Base-by-base conservation (phyloP, 2,113 vertebrate genomes). In the Copsychus sechellarum region DNA sequence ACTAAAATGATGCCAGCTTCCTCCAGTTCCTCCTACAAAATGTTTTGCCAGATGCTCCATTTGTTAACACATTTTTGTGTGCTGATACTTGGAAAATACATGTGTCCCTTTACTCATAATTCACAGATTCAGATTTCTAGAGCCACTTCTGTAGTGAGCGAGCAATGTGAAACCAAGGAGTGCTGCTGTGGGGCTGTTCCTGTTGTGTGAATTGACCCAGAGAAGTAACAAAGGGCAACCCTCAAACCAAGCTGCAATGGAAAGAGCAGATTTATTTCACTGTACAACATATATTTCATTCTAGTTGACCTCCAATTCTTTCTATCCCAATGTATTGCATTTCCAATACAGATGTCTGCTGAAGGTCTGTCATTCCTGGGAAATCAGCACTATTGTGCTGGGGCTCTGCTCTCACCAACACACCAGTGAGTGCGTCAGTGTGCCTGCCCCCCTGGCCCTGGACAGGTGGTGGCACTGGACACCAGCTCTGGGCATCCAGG, bases 21-120 rank as follows among this genome's bases (percentile, higher is more conserved):
- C 51, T 81, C 40, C 45, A 9, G 71, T 51, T 70, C 47, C 50
- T 95, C 74, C 90, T 85, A 72, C 81, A 79, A 90, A 86, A 26
- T 1, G 0, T 81, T 94, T 85, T 88, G 62, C 58, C 67, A 88
- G 62, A 62, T 91, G 84, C 81, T 81, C 33, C 38, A 29, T 92
- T 96, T 71, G 60, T 70, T 38, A 84, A 83, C 34, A 45, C 14
- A 9, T 71, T 66, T 78, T 65, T 86, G 36, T 66, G 51, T 84
- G 69, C 56, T 79, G 84, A 60, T 29, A 50, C 45, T 91, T 93
- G 60, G 58, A 86, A 92, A 94, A 89, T 47, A 13, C 8, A 15
- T 14, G 3, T 71, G 66, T 66, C 34, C 65, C 23, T 91, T 73
- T 84, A 33, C 26, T 92, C 26, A 8, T 25, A 53, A 23, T 62